Conservation (phyloP, 2,888 invertebrate species). For the Nycteola revayana region DNA sequence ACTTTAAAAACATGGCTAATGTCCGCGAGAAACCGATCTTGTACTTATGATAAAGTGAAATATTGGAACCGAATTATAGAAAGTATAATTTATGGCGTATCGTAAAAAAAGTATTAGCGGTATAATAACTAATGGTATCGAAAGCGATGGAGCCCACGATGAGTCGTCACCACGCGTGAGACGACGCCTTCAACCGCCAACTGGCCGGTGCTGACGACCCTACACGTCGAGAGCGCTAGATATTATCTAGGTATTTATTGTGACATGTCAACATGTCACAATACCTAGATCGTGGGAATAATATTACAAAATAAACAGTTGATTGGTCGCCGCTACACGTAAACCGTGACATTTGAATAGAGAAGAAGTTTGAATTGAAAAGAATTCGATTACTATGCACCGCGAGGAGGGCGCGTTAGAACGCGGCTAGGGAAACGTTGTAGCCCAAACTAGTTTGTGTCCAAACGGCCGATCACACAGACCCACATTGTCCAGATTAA, state of each 20-base stretch:
- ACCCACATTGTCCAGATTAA: constrained; percentile 69
- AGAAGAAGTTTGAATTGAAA: constrained; percentile 57
- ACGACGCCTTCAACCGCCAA: too few species aligned
- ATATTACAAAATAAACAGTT: constrained; percentile 15
- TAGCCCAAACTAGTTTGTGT: constrained; percentile 73
- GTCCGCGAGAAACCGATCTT: constrained; percentile 36
- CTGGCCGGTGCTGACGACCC: too few species aligned
- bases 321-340: constrained; percentile 46
- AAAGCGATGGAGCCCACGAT: constrained; percentile 25
- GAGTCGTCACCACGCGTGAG: constrained; percentile 1
- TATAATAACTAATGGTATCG: constrained; percentile 34
- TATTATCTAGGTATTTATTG: too few species aligned
- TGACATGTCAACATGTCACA: neutral
- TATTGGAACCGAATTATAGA: constrained; percentile 58
- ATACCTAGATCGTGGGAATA: constrained; percentile 27
- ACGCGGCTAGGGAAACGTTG: constrained; percentile 60
- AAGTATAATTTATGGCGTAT: constrained; percentile 62
- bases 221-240: too few species aligned
- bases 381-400: constrained; percentile 74
- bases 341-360: constrained; percentile 61
- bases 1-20: constrained; percentile 48
- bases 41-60: constrained; percentile 47
- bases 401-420: constrained; percentile 47
- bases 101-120: constrained; percentile 48
- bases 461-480: constrained; percentile 66